phyloP scores from a whole-genome alignment of 2,888 invertebrate species.

The Drosophila histrio region DNA sequence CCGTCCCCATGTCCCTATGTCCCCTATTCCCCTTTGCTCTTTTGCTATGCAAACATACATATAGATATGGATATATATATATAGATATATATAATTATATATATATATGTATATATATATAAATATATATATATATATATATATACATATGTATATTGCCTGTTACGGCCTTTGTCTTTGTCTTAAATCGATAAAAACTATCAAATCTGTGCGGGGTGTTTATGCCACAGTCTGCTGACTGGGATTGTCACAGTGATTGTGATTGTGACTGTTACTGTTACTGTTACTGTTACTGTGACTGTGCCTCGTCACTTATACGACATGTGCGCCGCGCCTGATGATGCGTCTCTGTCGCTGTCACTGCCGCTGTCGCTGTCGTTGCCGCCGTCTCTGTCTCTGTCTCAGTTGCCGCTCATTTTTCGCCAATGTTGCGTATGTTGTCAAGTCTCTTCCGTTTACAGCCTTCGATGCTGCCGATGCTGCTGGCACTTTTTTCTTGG shows the following conservation, averaged over 20 bases:
- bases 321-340: slow-evolving; percentile 72
- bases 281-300: slow-evolving; percentile 1
- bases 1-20: too few relatives aligned
- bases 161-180: slow-evolving; percentile 31
- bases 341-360: slow-evolving; percentile 40
- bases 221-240: slow-evolving; percentile 44
- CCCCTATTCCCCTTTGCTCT: background rate
- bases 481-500: slow-evolving; percentile 57
- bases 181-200: slow-evolving; percentile 80
- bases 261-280: background rate
- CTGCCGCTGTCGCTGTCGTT: slow-evolving; percentile 6
- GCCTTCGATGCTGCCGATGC: slow-evolving; percentile 58
- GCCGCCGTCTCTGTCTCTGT: slow-evolving; percentile 5
- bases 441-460: slow-evolving; percentile 75
- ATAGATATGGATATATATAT: slow-evolving; percentile 11
- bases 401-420: slow-evolving; percentile 65
- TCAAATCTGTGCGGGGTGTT: slow-evolving; percentile 76
- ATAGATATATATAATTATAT: slow-evolving; percentile 18
- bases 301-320: slow-evolving; percentile 70
- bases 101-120: slow-evolving; percentile 11
- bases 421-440: slow-evolving; percentile 79
- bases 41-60: background rate
- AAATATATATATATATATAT: slow-evolving; percentile 8
- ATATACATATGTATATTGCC: slow-evolving; percentile 16
- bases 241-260: background rate